These are phyloP conservation scores for Antechinus flavipes DNA, from an alignment of 2,113 vertebrate species.

Conservation along the genomic window DNA sequence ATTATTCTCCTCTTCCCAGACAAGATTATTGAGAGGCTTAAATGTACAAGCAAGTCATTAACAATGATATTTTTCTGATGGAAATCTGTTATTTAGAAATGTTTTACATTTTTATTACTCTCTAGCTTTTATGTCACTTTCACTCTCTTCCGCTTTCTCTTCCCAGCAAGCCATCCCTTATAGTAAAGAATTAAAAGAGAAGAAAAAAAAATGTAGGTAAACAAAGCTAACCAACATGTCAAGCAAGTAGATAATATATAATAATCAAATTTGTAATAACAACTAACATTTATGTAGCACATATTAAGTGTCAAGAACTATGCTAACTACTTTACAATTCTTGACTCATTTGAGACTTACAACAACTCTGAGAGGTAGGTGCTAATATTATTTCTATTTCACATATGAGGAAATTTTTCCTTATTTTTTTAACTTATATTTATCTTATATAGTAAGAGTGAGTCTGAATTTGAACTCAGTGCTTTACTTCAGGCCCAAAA, in stretches of 20 bases:
- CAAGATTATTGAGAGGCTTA: background rate
- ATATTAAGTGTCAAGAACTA: too few species aligned
- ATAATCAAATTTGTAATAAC: background rate
- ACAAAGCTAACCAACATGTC: background rate
- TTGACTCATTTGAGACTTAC: too few species aligned
- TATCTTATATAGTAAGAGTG: background rate
- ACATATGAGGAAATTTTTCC: too few species aligned
- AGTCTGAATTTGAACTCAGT: background rate
- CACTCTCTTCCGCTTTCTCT: background rate
- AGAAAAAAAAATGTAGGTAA: background rate
- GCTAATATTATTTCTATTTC: too few species aligned
- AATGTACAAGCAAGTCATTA: background rate
- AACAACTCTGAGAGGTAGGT: background rate
- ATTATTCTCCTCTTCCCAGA: background rate
- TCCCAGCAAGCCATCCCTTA: too few species aligned
- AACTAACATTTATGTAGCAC: background rate
- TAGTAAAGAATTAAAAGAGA: background rate
- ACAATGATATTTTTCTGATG: background rate
- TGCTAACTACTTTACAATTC: too few species aligned
- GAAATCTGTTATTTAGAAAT: background rate
- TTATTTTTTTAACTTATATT: background rate
- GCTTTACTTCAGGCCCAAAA: background rate
- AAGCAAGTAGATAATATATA: background rate
- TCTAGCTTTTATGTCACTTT: background rate
- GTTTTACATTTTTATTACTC: background rate